Conservation (phyloP, 53 echinoderm and acorn worm species). For the Stichopus horrens region DNA sequence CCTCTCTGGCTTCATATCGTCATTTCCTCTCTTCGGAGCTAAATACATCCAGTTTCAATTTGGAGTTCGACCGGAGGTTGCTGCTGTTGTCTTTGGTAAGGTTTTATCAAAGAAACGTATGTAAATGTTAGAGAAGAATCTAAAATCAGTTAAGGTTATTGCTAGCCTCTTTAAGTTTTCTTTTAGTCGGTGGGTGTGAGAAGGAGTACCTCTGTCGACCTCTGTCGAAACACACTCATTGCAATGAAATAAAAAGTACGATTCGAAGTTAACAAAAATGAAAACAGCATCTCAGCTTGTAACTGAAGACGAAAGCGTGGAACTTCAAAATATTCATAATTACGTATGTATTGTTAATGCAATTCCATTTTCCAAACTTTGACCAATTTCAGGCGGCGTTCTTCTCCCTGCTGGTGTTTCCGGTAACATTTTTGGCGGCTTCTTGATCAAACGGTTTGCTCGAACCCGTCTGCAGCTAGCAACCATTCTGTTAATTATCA, state of each 20-base stretch:
- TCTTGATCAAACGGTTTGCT: constrained; percentile 66
- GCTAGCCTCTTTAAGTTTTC: no score
- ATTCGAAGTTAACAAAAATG: no score
- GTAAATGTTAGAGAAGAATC: no score
- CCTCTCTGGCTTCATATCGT: constrained; percentile 33
- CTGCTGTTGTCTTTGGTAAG: constrained; percentile 35
- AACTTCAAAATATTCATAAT: no score
- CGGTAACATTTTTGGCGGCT: constrained; percentile 75
- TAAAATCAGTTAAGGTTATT: no score
- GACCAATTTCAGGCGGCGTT: constrained; percentile 50
- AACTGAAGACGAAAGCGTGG: no score
- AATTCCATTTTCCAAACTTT: background rate
- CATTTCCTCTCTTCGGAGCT: constrained; percentile 29
- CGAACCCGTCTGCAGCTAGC: constrained; percentile 28
- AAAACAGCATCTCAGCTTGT: no score
- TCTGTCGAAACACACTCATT: no score
- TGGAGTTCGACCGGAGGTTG: constrained; percentile 12
- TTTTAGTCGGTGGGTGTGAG: no score
- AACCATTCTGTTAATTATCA: constrained; percentile 27
- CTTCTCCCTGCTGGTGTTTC: constrained; percentile 61
- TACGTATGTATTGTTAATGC: no score
- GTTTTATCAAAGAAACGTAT: background rate
- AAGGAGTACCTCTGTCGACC: no score
- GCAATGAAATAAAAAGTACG: no score
- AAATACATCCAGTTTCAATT: constrained; percentile 42